phyloP scores from a whole-genome alignment of 1,140 invertebrate genomes.

The Oreohelix idahoensis region DNA sequence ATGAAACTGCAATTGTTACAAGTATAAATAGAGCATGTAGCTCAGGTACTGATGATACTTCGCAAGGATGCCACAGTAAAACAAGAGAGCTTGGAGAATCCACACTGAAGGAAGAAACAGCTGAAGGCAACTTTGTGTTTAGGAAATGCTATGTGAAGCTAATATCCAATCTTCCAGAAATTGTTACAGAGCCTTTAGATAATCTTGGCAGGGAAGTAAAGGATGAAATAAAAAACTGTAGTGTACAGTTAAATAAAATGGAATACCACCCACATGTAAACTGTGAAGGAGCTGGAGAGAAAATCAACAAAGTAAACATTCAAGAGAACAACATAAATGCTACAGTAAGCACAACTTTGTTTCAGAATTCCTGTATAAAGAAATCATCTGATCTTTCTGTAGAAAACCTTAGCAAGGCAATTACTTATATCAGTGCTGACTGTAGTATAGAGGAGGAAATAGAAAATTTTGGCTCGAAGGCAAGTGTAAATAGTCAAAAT shows the following conservation, averaged over 20 bases:
- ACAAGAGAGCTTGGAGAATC: too few species aligned
- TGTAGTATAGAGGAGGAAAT: not conserved
- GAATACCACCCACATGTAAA: too few species aligned
- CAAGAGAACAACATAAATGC: too few species aligned
- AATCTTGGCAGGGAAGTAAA: not conserved
- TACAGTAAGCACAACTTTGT: too few species aligned
- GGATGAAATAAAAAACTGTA: not conserved
- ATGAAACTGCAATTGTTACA: too few species aligned
- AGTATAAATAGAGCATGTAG: too few species aligned
- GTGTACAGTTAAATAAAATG: not conserved
- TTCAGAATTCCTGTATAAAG: not conserved
- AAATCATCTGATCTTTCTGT: not conserved
- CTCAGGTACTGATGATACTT: too few species aligned
- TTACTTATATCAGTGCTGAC: not conserved
- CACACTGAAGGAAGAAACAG: not conserved
- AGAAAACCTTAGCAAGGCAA: not conserved
- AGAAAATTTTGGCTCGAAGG: not conserved
- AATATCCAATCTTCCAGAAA: not conserved
- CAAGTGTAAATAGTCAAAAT: too few species aligned
- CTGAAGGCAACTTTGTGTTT: not conserved
- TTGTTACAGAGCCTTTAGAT: not conserved
- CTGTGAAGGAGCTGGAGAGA: too few species aligned
- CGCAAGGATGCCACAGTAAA: too few species aligned
- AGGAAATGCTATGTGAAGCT: not conserved
- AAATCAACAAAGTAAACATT: too few species aligned